phyloP scores from a whole-genome alignment of 2,888 invertebrate genomes.

The Plagodis pulveraria region DNA sequence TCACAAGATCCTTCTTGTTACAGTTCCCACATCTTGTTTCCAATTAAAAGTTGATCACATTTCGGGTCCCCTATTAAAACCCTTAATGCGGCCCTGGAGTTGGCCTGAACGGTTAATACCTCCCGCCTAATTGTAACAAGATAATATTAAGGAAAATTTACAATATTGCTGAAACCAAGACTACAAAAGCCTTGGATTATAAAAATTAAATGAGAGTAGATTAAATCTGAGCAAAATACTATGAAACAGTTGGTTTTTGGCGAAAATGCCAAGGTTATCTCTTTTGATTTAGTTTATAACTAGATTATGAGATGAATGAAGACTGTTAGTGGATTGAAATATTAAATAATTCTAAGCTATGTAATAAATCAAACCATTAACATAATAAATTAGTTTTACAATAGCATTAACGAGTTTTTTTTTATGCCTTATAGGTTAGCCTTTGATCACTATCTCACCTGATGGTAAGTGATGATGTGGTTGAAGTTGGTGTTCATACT shows the following conservation, averaged over 20 bases:
- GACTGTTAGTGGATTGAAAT: no score
- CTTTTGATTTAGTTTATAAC: constrained; percentile 1
- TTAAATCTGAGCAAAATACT: constrained; percentile 11
- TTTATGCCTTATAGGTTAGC: no score
- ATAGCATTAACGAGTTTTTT: no score
- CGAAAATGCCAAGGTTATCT: constrained; percentile 11
- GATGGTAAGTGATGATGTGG: no score
- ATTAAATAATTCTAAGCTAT: no score
- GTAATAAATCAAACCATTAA: no score
- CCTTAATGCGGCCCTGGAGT: constrained; percentile 13
- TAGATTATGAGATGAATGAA: no score
- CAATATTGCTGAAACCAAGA: constrained; percentile 26
- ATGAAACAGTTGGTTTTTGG: constrained; percentile 10
- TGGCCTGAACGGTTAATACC: constrained; percentile 20
- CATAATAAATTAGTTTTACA: no score
- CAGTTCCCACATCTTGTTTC: neutral
- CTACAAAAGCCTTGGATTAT: constrained; percentile 14
- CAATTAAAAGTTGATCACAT: constrained; percentile 10
- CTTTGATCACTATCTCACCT: no score
- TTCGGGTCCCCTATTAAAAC: constrained; percentile 7
- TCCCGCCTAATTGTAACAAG: constrained; percentile 29
- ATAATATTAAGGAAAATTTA: constrained; percentile 26
- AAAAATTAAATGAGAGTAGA: constrained; percentile 19
- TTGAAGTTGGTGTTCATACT: no score
- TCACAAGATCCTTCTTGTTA: neutral